phyloP scores from a whole-genome alignment of 2,113 vertebrate species.

The Rhegmatorhina hoffmannsi region DNA sequence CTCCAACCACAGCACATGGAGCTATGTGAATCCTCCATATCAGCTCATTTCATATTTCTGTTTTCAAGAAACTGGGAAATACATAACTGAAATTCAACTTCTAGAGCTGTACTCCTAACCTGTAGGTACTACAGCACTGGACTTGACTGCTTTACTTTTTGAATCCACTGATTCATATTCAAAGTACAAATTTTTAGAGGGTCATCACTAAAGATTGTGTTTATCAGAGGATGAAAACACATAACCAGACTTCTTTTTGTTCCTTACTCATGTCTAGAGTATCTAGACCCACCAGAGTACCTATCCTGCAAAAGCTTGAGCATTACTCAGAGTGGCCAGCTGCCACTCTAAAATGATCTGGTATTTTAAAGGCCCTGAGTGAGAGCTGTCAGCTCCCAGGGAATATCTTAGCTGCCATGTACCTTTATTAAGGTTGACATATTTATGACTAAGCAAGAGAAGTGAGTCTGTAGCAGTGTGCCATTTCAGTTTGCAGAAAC shows the following conservation, averaged over 20 bases:
- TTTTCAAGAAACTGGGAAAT: background rate
- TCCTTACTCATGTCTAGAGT: background rate
- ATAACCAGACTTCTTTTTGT: background rate
- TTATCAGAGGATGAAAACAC: background rate
- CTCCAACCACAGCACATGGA: no score
- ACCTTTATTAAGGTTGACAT: background rate
- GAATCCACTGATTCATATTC: background rate
- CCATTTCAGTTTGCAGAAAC: background rate
- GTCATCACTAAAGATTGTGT: background rate
- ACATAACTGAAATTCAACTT: background rate
- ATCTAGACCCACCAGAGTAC: background rate
- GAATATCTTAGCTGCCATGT: background rate
- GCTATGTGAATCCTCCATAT: no score
- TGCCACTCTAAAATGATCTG: background rate
- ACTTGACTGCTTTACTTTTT: background rate
- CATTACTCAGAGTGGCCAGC: background rate
- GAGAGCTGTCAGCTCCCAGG: background rate
- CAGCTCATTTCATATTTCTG: background rate
- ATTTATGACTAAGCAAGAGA: background rate
- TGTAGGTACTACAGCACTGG: rapidly evolving
- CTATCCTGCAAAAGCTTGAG: background rate
- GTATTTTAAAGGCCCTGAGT: background rate
- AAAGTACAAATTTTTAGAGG: background rate
- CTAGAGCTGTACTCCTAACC: background rate
- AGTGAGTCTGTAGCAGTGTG: background rate